phyloP scores from a whole-genome alignment of 2,888 invertebrate genomes.

The Cephus runcator region DNA sequence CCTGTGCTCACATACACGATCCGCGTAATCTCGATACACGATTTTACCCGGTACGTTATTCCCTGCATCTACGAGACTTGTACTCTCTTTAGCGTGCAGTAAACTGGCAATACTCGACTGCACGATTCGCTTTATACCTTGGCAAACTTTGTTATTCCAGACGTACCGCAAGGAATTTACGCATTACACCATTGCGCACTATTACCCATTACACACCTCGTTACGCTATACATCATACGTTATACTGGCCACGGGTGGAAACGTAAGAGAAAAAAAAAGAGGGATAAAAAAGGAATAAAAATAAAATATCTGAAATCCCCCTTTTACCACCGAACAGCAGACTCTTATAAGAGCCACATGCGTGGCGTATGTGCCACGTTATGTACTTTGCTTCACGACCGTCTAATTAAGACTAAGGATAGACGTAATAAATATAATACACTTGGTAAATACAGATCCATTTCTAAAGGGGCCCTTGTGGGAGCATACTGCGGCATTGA shows the following conservation, averaged over 20 bases:
- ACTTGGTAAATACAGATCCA: background rate
- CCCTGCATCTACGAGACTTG: background rate
- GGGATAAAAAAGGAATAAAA: no score
- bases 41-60: background rate
- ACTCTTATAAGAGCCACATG: background rate
- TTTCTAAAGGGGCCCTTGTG: background rate
- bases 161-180: constrained; percentile 42
- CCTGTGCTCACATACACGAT: background rate
- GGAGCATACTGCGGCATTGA: background rate
- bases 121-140: background rate
- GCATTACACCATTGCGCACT: constrained; percentile 53
- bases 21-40: constrained; percentile 1
- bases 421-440: background rate
- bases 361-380: background rate
- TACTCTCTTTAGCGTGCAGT: background rate
- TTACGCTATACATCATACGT: constrained; percentile 46
- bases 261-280: background rate
- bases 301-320: background rate
- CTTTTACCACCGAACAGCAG: constrained; percentile 19
- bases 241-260: constrained; percentile 25
- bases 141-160: constrained; percentile 42
- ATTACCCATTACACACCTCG: constrained; percentile 54
- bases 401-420: background rate
- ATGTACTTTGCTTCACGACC: background rate
- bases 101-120: background rate